Base-by-base conservation (phyloP, 1,140 invertebrate species). In the Colletes gigas region DNA sequence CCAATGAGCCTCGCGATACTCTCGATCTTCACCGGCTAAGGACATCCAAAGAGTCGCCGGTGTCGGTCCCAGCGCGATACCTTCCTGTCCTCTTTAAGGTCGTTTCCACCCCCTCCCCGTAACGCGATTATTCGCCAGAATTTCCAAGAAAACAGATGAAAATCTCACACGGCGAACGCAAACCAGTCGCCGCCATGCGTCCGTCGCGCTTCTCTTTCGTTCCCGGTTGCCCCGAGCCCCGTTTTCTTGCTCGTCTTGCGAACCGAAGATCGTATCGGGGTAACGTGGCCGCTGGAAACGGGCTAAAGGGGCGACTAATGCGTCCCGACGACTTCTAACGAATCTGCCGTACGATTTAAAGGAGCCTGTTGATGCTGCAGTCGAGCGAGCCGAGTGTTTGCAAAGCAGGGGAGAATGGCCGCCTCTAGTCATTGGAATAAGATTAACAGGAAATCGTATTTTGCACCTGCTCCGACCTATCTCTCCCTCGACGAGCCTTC, bases 111-210 rank as follows among this genome's bases (percentile, higher is more conserved):
- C 52, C 5, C 2, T 69, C 55, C 41, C 3, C 73, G 30, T 60
- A 47, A 19, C 70, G 54, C 70, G 62, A 60, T 60, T 80, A 60
- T 75, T 52, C 78, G 63, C 44, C 52, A 19, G 74, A 88, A 74
- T 89, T 90, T 91, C 90, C 83, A 72, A 91, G 88, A 89, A 89
- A 92, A 90, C 88, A 88, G 87, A 92, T 90, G 90, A 90, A 91
- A 91, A 91, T 91, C 91, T 91, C 84, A 39, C 69, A 54, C 63
- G 71, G 75, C 83, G 83, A 87, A 88, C 79, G 89, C 86, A 89
- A 91, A 91, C 86, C 86, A 89, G 88, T 91, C 84, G 90, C 30
- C 30, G 30, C 30, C 30, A 1, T 30, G 30, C 86, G 82, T 66
- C 81, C 74, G 78, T 78, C 67, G 81, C 41, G 19, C 21, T 44